Percentiles rank a stretch among this genome's conserved stretches.
phyloP scores from a whole-genome alignment of 2,797 vertebrate species.

The Manis javanica region DNA sequence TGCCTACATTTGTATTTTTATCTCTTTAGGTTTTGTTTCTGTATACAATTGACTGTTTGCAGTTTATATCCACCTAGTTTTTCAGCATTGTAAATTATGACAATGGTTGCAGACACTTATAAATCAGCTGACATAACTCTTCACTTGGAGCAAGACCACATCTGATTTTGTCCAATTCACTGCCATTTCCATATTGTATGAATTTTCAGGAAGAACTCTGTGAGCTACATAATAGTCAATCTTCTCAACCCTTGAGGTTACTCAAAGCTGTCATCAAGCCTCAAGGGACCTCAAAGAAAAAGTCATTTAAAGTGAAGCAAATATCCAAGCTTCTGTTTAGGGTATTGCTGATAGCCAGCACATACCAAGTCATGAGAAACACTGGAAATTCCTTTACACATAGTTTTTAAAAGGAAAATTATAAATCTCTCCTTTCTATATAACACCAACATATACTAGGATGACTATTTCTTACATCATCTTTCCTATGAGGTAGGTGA shows the following conservation, averaged over 20 bases:
- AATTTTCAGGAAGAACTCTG: constrained; percentile 12
- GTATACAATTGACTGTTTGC: background rate
- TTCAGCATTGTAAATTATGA: background rate
- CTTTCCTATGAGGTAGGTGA: background rate
- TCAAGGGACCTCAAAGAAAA: background rate
- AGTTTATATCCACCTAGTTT: background rate
- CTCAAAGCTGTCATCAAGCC: background rate
- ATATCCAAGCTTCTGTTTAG: background rate
- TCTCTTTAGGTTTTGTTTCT: background rate
- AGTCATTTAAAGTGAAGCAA: background rate
- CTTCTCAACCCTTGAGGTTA: background rate
- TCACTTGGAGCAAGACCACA: background rate
- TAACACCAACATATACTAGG: background rate
- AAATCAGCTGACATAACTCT: background rate
- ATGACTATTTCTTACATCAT: background rate
- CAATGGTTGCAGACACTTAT: background rate
- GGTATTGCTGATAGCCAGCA: background rate
- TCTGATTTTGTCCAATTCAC: background rate
- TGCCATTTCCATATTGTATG: background rate
- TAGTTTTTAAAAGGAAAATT: background rate
- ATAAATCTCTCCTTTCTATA: background rate
- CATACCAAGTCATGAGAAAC: background rate
- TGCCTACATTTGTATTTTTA: background rate
- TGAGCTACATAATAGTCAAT: background rate
- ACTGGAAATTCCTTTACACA: background rate